Conservation (phyloP, 1,140 invertebrate species). For the Atta cephalotes region DNA sequence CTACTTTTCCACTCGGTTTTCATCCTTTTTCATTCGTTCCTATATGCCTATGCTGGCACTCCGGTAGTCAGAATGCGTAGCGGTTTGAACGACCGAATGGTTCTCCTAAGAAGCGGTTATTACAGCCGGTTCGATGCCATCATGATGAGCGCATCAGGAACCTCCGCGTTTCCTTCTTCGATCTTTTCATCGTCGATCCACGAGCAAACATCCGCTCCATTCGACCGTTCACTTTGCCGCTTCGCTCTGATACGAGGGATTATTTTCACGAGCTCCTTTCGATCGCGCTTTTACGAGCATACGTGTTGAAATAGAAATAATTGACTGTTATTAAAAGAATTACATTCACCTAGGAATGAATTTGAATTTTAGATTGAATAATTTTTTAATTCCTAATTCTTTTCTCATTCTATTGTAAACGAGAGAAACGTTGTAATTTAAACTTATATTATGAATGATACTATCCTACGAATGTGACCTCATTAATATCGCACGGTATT, state of each 20-base stretch:
- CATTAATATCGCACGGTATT: background rate
- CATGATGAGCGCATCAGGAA: slow-evolving; percentile 45
- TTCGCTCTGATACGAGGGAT: background rate
- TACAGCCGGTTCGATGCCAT: slow-evolving; percentile 69
- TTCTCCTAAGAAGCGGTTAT: slow-evolving; percentile 62
- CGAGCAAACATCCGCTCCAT: slow-evolving; percentile 61
- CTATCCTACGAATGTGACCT: background rate
- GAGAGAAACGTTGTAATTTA: slow-evolving; percentile 14
- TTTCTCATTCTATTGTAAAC: background rate
- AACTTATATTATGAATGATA: background rate
- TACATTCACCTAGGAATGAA: background rate
- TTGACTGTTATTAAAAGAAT: slow-evolving; percentile 30
- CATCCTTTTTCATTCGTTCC: slow-evolving; percentile 14
- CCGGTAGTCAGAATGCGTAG: slow-evolving; percentile 18
- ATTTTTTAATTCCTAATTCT: background rate
- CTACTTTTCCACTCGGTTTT: slow-evolving; percentile 68
- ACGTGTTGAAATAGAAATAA: slow-evolving; percentile 1
- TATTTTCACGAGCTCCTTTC: slow-evolving; percentile 33
- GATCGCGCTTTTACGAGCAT: slow-evolving; percentile 5
- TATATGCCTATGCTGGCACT: background rate
- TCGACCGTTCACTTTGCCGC: slow-evolving; percentile 22
- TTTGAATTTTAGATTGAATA: slow-evolving; percentile 32
- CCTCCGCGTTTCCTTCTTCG: slow-evolving; percentile 59
- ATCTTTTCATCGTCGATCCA: slow-evolving; percentile 31
- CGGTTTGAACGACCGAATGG: slow-evolving; percentile 24